phyloP scores from a whole-genome alignment of 2,888 invertebrate species.

The Tridacna gigas region DNA sequence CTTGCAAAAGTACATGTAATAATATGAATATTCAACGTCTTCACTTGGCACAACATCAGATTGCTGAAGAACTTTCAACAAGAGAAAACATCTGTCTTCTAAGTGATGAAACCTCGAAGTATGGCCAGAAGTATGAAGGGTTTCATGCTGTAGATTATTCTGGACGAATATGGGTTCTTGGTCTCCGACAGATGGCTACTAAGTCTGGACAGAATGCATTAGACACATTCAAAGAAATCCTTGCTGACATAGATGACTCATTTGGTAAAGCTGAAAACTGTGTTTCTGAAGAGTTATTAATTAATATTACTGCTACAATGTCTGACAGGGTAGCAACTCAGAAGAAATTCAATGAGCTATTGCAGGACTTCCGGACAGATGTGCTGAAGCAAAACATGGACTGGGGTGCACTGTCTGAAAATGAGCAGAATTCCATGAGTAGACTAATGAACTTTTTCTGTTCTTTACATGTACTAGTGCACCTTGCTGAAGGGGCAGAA shows the following conservation, averaged over 20 bases:
- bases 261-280: constrained; percentile 7
- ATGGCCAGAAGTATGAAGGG: constrained; percentile 54
- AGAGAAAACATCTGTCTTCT: constrained; percentile 45
- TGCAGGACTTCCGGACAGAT: constrained; percentile 37
- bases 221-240: constrained; percentile 2
- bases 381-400: constrained; percentile 13
- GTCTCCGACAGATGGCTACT: constrained; percentile 28
- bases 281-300: constrained; percentile 23
- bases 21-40: constrained; percentile 58
- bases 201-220: constrained; percentile 31
- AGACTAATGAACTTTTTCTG: constrained; percentile 61
- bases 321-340: constrained; percentile 27
- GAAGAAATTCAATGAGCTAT: constrained; percentile 34
- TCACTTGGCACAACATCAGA: constrained; percentile 49
- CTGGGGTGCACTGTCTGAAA: constrained; percentile 25
- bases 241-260: constrained; percentile 26
- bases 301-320: constrained; percentile 33
- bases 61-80: constrained; percentile 48
- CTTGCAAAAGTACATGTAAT: constrained; percentile 48
- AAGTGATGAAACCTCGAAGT: constrained; percentile 58
- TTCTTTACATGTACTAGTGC: constrained; percentile 27
- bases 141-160: constrained; percentile 58
- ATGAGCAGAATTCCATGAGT: constrained; percentile 31
- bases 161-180: constrained; percentile 40
- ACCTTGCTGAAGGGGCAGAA: neutral